Evolutionary conservation across 1,140 invertebrate genomes (phyloP).

Genomic region (Tenebrio molitor): DNA sequence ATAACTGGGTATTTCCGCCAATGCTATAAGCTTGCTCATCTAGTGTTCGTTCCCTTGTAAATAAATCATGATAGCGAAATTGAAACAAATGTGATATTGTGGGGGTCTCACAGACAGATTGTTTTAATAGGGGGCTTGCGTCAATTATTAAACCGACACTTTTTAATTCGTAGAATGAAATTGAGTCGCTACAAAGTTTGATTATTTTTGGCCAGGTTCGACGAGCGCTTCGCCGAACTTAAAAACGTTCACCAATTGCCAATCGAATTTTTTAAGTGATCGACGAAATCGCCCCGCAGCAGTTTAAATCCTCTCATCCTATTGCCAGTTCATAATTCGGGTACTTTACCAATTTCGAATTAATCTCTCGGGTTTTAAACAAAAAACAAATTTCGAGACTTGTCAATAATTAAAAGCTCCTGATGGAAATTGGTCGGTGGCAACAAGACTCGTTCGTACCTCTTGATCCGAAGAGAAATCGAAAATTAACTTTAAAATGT

Average conservation of each 20-base stretch:
- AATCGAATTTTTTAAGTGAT: too few species aligned
- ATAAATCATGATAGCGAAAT: slow-evolving; percentile 48
- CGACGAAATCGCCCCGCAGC: too few species aligned
- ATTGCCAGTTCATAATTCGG: too few species aligned
- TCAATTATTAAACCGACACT: slow-evolving; percentile 49
- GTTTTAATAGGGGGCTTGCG: slow-evolving; percentile 43
- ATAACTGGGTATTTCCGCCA: slow-evolving; percentile 49
- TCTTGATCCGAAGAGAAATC: slow-evolving; percentile 9
- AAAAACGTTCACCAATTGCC: too few species aligned
- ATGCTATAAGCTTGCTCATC: slow-evolving; percentile 38
- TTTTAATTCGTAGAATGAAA: slow-evolving; percentile 44
- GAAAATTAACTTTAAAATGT: slow-evolving; percentile 20
- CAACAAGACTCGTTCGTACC: too few species aligned
- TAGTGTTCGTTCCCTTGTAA: slow-evolving; percentile 39
- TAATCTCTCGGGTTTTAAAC: too few species aligned
- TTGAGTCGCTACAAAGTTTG: slow-evolving; percentile 8
- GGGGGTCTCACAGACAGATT: slow-evolving; percentile 46
- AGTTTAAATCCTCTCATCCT: too few species aligned
- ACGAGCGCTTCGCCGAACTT: too few species aligned
- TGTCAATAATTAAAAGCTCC: slow-evolving; percentile 14
- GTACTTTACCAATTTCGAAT: too few species aligned
- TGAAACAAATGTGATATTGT: slow-evolving; percentile 49
- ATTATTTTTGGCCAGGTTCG: slow-evolving; percentile 1
- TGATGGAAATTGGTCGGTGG: slow-evolving; percentile 2
- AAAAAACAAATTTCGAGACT: slow-evolving; percentile 10